Base-by-base conservation (phyloP, 1,140 invertebrate species). In the Homalodisca vitripennis region DNA sequence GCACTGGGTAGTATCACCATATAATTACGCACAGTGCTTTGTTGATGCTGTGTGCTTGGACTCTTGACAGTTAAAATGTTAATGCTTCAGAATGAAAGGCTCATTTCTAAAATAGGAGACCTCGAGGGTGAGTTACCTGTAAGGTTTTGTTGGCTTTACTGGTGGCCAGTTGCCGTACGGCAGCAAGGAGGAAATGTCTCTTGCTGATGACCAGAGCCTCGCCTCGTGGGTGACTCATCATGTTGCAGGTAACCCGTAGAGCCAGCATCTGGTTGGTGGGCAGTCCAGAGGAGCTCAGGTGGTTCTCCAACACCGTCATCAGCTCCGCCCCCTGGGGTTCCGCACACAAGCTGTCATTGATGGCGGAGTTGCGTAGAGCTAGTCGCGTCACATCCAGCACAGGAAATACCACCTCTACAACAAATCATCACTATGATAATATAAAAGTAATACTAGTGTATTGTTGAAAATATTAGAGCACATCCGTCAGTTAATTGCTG, bases 361-460 rank as follows among this genome's bases (percentile, higher is more conserved):
- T 81, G 0, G 81, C 79, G 76, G 85, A 82, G 71, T 87, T 84
- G 34, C 89, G 84, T 27, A 95, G 84, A 0, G 89, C 89, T 73
- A 97, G 81, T 66, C 95, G 85, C 1, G 92, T 82, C 20, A 97
- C 79, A 80, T 98, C 95, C 29, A 98, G 80, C 10, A 89, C 90
- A 0, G 95, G 95, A 80, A 97, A 97, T 0, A 95, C 79, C n/a
- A n/a, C n/a, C n/a, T n/a, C n/a, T n/a, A n/a, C n/a, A n/a, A n/a
- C n/a, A n/a, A n/a, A n/a, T n/a, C n/a, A n/a, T n/a, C n/a, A n/a
- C n/a, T n/a, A n/a, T n/a, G n/a, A n/a, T n/a, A n/a, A n/a, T n/a
- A n/a, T n/a, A n/a, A n/a, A n/a, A n/a, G n/a, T n/a, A n/a, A n/a
- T n/a, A n/a, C n/a, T n/a, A n/a, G n/a, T n/a, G n/a, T n/a, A n/a